phyloP scores from a whole-genome alignment of 2,888 invertebrate genomes.

The Pollenia griseotomentosa region DNA sequence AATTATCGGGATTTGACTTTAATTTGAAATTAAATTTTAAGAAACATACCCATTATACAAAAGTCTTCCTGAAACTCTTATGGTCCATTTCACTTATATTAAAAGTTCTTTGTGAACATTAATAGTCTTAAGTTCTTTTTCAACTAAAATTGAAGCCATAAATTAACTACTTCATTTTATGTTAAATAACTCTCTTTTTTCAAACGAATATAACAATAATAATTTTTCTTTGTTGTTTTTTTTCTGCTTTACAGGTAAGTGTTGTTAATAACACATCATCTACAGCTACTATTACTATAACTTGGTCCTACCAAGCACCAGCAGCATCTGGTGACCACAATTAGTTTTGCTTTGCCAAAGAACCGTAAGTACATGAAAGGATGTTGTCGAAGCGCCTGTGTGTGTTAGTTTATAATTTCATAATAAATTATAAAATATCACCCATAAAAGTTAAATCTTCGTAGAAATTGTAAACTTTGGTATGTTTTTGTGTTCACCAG shows the following conservation, averaged over 20 bases:
- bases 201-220: conserved; percentile 6
- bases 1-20: no score
- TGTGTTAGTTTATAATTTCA: conserved; percentile 54
- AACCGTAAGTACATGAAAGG: conserved; percentile 28
- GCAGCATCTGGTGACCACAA: conserved; percentile 69
- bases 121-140: conserved; percentile 15
- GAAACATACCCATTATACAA: background rate
- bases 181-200: conserved; percentile 16
- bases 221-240: conserved; percentile 34
- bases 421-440: conserved; percentile 72
- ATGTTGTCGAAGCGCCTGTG: background rate
- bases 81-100: background rate
- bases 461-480: conserved; percentile 40
- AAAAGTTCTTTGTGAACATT: background rate
- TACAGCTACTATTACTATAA: conserved; percentile 5
- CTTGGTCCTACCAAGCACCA: conserved; percentile 32
- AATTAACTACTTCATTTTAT: conserved; percentile 24
- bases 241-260: conserved; percentile 69
- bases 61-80: background rate
- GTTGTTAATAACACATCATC: conserved; percentile 61
- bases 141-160: conserved; percentile 10
- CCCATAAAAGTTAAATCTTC: conserved; percentile 68
- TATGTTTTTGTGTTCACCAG: background rate
- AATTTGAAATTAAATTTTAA: background rate
- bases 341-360: conserved; percentile 34